A percentile compares a stretch with the other conserved stretches of the same genome.
Evolutionary conservation across 2,888 invertebrate species (phyloP).

Genomic region (Cosmia pyralina): DNA sequence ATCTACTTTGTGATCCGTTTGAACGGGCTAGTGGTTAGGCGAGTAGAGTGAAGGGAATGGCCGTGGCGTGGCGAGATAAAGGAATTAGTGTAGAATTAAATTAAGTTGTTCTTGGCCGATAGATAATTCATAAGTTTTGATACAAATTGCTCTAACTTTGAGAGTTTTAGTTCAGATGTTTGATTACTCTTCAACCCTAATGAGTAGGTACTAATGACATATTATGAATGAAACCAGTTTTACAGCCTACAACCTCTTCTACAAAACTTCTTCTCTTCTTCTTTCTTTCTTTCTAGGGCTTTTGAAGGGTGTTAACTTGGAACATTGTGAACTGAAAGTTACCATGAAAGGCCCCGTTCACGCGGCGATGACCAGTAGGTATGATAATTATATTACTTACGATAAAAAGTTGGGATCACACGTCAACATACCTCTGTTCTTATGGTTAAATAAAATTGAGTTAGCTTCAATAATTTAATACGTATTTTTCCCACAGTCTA

Average conservation of each 20-base stretch:
- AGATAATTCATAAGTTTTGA: constrained; percentile 43
- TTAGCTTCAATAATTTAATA: no score
- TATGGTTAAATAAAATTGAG: neutral
- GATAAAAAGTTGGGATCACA: neutral
- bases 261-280: no score
- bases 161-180: constrained; percentile 19
- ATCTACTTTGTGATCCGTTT: constrained; percentile 70
- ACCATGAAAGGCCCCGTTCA: no score
- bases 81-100: constrained; percentile 44
- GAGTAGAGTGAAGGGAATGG: constrained; percentile 44
- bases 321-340: no score
- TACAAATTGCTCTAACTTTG: constrained; percentile 28
- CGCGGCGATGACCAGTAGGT: neutral
- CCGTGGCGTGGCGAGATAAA: constrained; percentile 39
- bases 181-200: constrained; percentile 23
- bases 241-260: neutral
- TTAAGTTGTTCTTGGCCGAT: constrained; percentile 42
- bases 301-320: neutral
- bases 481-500: no score
- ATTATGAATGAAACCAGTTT: constrained; percentile 29
- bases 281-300: no score
- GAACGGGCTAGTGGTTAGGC: constrained; percentile 49
- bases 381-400: no score
- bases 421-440: neutral
- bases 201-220: neutral